Conservation (phyloP, 2,888 invertebrate species). For the Scelioninae gen. 1 region DNA sequence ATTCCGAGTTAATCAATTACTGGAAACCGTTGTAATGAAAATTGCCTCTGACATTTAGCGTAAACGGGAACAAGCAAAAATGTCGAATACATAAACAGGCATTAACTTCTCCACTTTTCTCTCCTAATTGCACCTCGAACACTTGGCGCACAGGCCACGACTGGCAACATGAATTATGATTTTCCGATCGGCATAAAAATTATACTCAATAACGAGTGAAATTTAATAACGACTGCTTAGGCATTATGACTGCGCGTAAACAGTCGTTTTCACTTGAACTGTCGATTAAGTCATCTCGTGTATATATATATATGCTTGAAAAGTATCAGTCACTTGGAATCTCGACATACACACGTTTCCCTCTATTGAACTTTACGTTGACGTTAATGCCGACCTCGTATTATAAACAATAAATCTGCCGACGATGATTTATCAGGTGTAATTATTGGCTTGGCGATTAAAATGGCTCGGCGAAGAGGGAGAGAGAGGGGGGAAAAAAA, state of each 20-base stretch:
- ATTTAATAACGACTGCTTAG: slow-evolving; percentile 3
- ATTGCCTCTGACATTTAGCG: too few relatives aligned
- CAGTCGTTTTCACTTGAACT: slow-evolving; percentile 37
- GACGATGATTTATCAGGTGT: slow-evolving; percentile 72
- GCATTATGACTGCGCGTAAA: slow-evolving; percentile 29
- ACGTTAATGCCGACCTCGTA: slow-evolving; percentile 61
- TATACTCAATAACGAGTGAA: background rate
- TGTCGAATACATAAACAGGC: too few relatives aligned
- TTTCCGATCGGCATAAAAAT: too few relatives aligned
- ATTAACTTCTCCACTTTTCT: too few relatives aligned
- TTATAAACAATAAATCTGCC: slow-evolving; percentile 71
- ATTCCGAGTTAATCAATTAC: too few relatives aligned
- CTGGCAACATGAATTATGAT: too few relatives aligned
- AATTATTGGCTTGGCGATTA: slow-evolving; percentile 73
- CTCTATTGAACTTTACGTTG: slow-evolving; percentile 58
- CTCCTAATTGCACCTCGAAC: too few relatives aligned
- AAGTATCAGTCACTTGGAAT: slow-evolving; percentile 57
- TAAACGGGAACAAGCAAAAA: too few relatives aligned
- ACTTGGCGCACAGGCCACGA: too few relatives aligned
- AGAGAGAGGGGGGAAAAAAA: slow-evolving; percentile 49
- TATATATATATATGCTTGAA: slow-evolving; percentile 49
- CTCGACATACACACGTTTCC: slow-evolving; percentile 46
- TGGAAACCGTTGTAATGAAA: too few relatives aligned
- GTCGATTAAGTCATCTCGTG: slow-evolving; percentile 66
- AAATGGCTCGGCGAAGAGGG: too few relatives aligned